A percentile compares a stretch with the other conserved stretches of the same genome.
phyloP scores from a whole-genome alignment of 2,113 vertebrate genomes.

The Falcunculus frontatus region DNA sequence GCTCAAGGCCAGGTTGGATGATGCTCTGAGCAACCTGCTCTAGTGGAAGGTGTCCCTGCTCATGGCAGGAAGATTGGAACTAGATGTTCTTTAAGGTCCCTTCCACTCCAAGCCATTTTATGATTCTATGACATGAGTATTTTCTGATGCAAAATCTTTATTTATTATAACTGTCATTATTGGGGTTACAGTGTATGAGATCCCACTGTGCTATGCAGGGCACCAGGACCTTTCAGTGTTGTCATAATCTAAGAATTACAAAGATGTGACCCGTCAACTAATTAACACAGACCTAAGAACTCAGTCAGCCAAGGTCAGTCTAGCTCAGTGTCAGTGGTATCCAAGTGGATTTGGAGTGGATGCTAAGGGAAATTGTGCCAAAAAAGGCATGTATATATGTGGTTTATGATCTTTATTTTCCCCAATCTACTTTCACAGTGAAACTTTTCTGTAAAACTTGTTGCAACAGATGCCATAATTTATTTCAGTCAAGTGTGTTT shows the following conservation, averaged over 20 bases:
- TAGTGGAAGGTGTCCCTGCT: not conserved
- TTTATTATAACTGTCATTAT: not conserved
- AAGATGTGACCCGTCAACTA: not conserved
- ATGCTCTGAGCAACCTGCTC: not conserved
- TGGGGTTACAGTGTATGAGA: not conserved
- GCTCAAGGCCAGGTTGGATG: not conserved
- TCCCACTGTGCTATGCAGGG: not conserved
- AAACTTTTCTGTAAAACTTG: not conserved
- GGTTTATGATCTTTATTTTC: not conserved
- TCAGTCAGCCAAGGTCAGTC: not conserved
- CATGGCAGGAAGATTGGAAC: not conserved
- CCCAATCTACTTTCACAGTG: not conserved
- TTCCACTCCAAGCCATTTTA: not conserved
- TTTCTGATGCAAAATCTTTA: not conserved
- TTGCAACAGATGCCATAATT: not conserved
- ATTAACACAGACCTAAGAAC: not conserved
- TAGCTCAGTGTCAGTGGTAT: not conserved
- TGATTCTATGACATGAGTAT: not conserved
- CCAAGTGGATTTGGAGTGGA: not conserved
- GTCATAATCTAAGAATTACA: not conserved
- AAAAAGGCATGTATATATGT: not conserved
- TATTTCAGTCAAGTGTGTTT: not conserved
- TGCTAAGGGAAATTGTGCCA: not conserved
- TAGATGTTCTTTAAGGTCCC: not conserved
- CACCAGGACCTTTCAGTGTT: not conserved